phyloP scores from a whole-genome alignment of 1,140 invertebrate genomes.

The Agrilus planipennis region DNA sequence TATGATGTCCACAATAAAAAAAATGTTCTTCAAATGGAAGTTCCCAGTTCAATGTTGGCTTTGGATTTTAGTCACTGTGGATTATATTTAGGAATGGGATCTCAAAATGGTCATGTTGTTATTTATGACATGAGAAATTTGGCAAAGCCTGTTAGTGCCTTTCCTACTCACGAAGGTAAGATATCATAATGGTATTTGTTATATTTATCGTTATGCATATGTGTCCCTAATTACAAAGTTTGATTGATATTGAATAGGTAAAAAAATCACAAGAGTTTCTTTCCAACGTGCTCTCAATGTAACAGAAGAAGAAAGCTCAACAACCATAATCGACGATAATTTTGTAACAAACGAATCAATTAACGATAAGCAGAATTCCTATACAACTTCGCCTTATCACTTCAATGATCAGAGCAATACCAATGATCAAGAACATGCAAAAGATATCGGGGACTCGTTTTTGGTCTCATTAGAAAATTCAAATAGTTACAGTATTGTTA shows the following conservation, averaged over 20 bases:
- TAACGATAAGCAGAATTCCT: too few species aligned
- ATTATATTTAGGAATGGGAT: conserved; percentile 20
- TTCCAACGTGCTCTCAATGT: not conserved
- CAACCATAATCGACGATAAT: not conserved
- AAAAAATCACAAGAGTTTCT: conserved; percentile 1
- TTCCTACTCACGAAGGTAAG: conserved; percentile 18
- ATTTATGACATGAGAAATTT: conserved; percentile 27
- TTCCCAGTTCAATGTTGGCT: conserved; percentile 24
- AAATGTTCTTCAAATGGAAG: conserved; percentile 15
- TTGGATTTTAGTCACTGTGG: conserved; percentile 28
- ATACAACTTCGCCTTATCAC: too few species aligned
- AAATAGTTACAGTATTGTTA: too few species aligned
- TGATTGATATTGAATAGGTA: conserved; percentile 5
- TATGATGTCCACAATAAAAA: conserved; percentile 22
- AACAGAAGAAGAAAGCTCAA: not conserved
- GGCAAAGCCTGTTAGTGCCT: conserved; percentile 17
- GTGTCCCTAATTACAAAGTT: too few species aligned
- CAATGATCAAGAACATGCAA: too few species aligned
- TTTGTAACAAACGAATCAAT: not conserved
- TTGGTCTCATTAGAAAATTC: not conserved
- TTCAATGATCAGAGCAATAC: too few species aligned
- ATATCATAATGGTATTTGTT: conserved; percentile 11
- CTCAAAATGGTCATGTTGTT: conserved; percentile 24
- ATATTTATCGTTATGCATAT: too few species aligned
- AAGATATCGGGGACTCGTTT: not conserved